Evolutionary conservation across 2,797 vertebrate species (phyloP).

Genomic region (Hafferia zeledoni): DNA sequence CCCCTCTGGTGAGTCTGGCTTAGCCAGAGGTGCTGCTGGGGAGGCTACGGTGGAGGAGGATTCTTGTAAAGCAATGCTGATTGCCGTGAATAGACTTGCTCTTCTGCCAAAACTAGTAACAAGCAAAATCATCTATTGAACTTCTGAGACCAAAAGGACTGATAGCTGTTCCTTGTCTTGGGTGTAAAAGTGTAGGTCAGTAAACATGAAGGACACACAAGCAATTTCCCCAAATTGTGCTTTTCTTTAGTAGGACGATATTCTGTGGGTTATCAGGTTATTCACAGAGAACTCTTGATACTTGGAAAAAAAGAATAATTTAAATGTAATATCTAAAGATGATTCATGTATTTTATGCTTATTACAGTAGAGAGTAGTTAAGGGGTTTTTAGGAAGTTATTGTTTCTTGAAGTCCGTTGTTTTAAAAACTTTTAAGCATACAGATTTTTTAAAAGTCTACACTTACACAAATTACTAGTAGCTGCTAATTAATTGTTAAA

Average conservation of each 20-base stretch:
- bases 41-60: background rate
- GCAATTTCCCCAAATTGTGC: accelerated
- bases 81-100: accelerated
- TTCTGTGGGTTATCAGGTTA: background rate
- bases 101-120: background rate
- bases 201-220: background rate
- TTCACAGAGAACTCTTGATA: background rate
- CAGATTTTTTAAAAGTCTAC: background rate
- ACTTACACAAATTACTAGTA: background rate
- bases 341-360: background rate
- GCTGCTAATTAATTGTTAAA: background rate
- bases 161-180: background rate
- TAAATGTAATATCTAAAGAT: background rate
- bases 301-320: background rate
- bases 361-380: background rate
- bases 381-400: background rate
- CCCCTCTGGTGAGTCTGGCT: accelerated
- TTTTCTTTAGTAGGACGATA: background rate
- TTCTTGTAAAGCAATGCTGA: background rate
- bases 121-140: background rate
- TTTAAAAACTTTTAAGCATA: too few relatives aligned
- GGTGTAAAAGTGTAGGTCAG: background rate
- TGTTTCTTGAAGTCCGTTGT: background rate
- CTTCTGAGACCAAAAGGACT: background rate
- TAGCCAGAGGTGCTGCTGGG: background rate